Percentiles rank a stretch among this genome's conserved stretches.
These are phyloP conservation scores for Hirudinaria manillensis DNA, from an alignment of 2,888 invertebrate species.

Conservation along the genomic window DNA sequence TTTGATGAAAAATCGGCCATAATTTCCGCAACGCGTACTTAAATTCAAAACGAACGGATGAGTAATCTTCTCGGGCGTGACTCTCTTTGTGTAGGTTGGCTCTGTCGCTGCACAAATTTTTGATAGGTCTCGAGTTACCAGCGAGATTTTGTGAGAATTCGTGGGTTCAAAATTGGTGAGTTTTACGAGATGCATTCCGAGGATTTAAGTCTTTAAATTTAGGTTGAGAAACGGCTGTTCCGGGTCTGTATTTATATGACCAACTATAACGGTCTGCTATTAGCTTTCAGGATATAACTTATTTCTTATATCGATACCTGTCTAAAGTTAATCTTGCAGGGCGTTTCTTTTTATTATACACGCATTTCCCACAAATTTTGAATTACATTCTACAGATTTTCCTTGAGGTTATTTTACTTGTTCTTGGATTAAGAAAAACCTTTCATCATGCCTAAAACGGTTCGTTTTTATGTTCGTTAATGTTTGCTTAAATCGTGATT, in stretches of 20 bases:
- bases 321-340: not conserved
- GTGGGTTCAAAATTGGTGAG: not conserved
- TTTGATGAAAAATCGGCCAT: too few species aligned
- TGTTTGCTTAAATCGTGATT: not conserved
- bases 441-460: constrained; percentile 11
- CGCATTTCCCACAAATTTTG: not conserved
- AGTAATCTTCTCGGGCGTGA: constrained; percentile 13
- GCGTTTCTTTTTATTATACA: not conserved
- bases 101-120: not conserved
- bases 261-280: too few species aligned
- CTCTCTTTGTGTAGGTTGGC: not conserved
- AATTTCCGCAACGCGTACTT: too few species aligned
- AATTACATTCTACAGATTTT: not conserved
- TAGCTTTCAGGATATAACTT: too few species aligned
- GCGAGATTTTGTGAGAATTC: not conserved
- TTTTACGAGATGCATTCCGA: not conserved
- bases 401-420: not conserved
- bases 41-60: constrained; percentile 8
- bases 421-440: not conserved
- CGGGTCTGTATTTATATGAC: too few species aligned
- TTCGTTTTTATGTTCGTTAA: not conserved
- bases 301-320: too few species aligned
- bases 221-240: too few species aligned
- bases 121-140: not conserved
- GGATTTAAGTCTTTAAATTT: too few species aligned